A percentile compares a stretch with the other conserved stretches of the same genome.
Conservation (phyloP, 2,888 invertebrate genomes). For the Ormia ochracea region DNA sequence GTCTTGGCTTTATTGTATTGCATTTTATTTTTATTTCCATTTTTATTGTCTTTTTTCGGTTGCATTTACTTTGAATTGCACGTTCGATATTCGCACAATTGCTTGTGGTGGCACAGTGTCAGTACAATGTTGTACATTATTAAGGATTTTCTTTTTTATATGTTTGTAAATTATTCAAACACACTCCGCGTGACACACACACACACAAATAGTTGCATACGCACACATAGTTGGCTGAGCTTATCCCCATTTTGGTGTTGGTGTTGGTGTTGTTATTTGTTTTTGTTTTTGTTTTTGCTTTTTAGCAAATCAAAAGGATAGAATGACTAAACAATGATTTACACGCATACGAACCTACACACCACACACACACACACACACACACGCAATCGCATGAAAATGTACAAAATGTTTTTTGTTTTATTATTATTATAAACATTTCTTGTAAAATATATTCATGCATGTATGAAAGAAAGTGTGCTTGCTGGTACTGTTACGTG, state of each 20-base stretch:
- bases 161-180: conserved; percentile 12
- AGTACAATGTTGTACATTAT: conserved; percentile 54
- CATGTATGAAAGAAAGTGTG: too few relatives aligned
- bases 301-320: conserved; percentile 40
- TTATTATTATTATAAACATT: conserved; percentile 53
- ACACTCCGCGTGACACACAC: not conserved
- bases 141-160: conserved; percentile 48
- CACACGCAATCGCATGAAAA: conserved; percentile 21
- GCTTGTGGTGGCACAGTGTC: conserved; percentile 1
- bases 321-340: not conserved
- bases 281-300: not conserved
- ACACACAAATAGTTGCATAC: not conserved
- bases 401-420: conserved; percentile 30
- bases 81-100: conserved; percentile 29
- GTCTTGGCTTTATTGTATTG: conserved; percentile 25
- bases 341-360: conserved; percentile 4
- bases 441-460: conserved; percentile 27
- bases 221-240: not conserved
- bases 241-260: not conserved
- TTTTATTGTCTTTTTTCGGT: not conserved
- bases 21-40: conserved; percentile 28
- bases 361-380: conserved; percentile 10
- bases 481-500: too few relatives aligned
- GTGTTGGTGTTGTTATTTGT: too few relatives aligned
- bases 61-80: conserved; percentile 1